Base-by-base conservation (phyloP, 2,888 invertebrate genomes). In the Cosmopolites sordidus region DNA sequence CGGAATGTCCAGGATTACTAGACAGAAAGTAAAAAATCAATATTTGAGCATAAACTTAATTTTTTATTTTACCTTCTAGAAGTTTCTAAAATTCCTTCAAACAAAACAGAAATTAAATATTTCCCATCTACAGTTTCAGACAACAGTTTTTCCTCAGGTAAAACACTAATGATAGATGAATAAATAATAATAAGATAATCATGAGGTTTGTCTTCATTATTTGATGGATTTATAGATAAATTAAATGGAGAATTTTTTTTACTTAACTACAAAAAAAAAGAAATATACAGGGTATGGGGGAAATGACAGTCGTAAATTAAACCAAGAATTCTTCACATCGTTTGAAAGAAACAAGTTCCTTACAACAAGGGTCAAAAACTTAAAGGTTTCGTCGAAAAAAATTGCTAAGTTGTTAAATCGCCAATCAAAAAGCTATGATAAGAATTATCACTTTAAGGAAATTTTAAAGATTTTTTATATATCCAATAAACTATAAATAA, bases 11-110 rank as follows among this genome's bases (percentile, higher is more conserved):
- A 15, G 69, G 66, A 48, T 64, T 60, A 33, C 71, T 71, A 54
- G 48, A 66, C 64, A 48, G 33, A 43, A 16, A 42, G 30, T 12
- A 16, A 18, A 27, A 16, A 16, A 30, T 11, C 2, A 16, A 14
- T 45, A 46, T 14, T 8, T 29, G 2, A 46, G n/a, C 9, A 33
- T 15, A 37, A 38, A 37, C 5, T 15, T 46, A 6, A n/a, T n/a
- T n/a, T n/a, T 39, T 38, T 8, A 44, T 17, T 39, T 55, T 66
- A 73, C 73, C 65, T 68, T 59, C 68, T 66, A 17, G 69, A 69
- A 58, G 66, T 65, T 4, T 64, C 62, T 37, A 73, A 53, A 15
- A 73, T 62, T 22, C 64, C 67, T 22, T 66, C 60, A 56, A 69
- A 69, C 16, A 73, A 61, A 41, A 64, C 57, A 51, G 64, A 62